Evolutionary conservation across 2,888 invertebrate species (phyloP).

Genomic region (Calliphora vomitoria): DNA sequence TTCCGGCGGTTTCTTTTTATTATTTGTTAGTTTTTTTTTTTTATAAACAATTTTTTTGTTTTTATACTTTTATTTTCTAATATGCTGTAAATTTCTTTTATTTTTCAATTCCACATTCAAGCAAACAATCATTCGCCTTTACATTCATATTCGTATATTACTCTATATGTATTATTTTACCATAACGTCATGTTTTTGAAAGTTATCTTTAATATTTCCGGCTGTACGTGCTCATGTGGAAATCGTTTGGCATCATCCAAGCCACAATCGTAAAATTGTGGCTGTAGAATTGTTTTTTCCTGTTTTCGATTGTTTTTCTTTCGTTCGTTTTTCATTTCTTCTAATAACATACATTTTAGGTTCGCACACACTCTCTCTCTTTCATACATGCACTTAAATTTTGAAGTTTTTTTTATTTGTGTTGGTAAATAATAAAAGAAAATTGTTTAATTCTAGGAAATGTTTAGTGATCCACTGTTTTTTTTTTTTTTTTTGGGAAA

Average conservation of each 20-base stretch:
- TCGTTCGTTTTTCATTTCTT: constrained; percentile 30
- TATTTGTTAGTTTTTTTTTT: constrained; percentile 57
- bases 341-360: constrained; percentile 55
- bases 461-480: constrained; percentile 18
- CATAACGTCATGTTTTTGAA: constrained; percentile 72
- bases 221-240: constrained; percentile 75
- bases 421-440: constrained; percentile 57
- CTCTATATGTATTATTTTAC: constrained; percentile 47
- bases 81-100: constrained; percentile 52
- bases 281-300: constrained; percentile 62
- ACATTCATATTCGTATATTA: not conserved
- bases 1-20: constrained; percentile 73
- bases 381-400: not conserved
- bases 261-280: constrained; percentile 74
- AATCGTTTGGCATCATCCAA: constrained; percentile 71
- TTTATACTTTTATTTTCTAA: constrained; percentile 55
- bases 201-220: constrained; percentile 74
- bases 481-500: constrained; percentile 1
- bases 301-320: constrained; percentile 11
- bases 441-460: constrained; percentile 63
- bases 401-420: constrained; percentile 34
- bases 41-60: constrained; percentile 14
- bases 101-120: constrained; percentile 39
- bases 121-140: not conserved
- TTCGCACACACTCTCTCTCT: constrained; percentile 17